These are phyloP conservation scores for Amaurobius ferox DNA, from an alignment of 2,888 invertebrate genomes.

Conservation along the genomic window DNA sequence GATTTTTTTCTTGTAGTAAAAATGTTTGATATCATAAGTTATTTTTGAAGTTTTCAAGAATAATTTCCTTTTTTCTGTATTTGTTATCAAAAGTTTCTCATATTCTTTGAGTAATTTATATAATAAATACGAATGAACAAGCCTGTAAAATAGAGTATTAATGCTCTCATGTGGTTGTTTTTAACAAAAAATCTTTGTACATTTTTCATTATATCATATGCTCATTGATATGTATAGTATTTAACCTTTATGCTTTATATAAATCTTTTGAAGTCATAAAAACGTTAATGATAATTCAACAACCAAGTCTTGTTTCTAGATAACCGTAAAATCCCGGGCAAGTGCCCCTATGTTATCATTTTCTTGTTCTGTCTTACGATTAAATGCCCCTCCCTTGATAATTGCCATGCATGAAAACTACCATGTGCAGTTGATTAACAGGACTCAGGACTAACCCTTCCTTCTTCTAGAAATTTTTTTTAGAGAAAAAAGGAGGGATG, in stretches of 20 bases:
- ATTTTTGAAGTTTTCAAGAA: neutral
- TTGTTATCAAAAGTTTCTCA: constrained; percentile 20
- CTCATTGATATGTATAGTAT: constrained; percentile 53
- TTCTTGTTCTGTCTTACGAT: too few relatives aligned
- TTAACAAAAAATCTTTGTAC: constrained; percentile 54
- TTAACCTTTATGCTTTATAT: constrained; percentile 46
- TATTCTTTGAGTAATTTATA: constrained; percentile 3
- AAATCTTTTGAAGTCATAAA: neutral
- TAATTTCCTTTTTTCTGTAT: neutral
- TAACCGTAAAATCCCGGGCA: too few relatives aligned
- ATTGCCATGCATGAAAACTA: too few relatives aligned
- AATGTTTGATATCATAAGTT: constrained; percentile 27
- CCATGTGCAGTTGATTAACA: too few relatives aligned
- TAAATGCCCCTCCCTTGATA: too few relatives aligned
- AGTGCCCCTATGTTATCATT: too few relatives aligned
- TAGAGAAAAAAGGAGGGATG: too few relatives aligned
- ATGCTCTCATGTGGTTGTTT: constrained; percentile 29
- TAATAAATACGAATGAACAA: constrained; percentile 42
- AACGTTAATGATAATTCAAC: too few relatives aligned
- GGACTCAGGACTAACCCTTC: too few relatives aligned
- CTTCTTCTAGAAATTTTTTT: too few relatives aligned
- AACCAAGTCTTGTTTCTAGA: too few relatives aligned
- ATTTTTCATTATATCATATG: constrained; percentile 17
- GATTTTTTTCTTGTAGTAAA: constrained; percentile 23
- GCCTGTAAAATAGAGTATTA: constrained; percentile 21